phyloP scores from a whole-genome alignment of 2,113 vertebrate genomes.

The Propithecus coquereli region DNA sequence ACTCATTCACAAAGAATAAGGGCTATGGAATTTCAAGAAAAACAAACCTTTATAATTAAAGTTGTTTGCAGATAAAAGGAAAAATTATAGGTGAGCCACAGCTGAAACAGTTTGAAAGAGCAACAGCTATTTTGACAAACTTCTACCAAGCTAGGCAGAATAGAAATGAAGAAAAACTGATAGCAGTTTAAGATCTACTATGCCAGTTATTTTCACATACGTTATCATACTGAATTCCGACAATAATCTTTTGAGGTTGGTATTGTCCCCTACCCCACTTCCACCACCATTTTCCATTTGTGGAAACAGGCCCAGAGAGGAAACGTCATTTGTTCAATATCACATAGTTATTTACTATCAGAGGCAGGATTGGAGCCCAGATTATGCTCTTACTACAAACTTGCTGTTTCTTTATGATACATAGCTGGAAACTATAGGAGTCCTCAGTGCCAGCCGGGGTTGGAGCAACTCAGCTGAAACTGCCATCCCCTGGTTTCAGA shows the following conservation, averaged over 20 bases:
- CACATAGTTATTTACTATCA: background rate
- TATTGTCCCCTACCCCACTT: background rate
- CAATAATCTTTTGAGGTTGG: background rate
- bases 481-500: background rate
- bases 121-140: background rate
- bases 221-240: background rate
- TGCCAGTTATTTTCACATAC: background rate
- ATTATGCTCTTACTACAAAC: background rate
- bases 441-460: background rate
- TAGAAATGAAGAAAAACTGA: constrained; percentile 10
- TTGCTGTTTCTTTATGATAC: background rate
- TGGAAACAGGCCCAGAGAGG: background rate
- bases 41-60: constrained; percentile 11
- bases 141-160: background rate
- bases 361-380: background rate
- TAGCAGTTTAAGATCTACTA: background rate
- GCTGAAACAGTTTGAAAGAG: constrained; percentile 4
- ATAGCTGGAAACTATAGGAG: background rate
- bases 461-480: background rate
- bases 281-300: background rate
- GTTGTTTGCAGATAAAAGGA: constrained; percentile 21
- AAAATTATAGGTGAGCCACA: background rate
- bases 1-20: background rate
- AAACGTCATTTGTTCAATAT: constrained; percentile 19
- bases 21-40: constrained; percentile 9